Evolutionary conservation across 2,888 invertebrate species (phyloP).

Genomic region (Rhamnusium bicolor): DNA sequence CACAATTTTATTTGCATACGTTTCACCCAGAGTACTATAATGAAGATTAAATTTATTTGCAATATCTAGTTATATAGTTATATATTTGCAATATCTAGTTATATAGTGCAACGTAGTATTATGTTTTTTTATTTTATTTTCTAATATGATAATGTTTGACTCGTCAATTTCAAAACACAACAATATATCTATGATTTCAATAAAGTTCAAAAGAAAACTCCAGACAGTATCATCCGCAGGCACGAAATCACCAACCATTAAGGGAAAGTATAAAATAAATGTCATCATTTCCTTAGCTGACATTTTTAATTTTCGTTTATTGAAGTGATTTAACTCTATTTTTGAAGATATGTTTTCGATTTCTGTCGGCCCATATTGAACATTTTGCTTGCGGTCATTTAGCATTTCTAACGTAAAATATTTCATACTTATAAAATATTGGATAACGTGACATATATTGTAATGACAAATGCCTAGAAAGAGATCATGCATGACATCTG

Average conservation of each 20-base stretch:
- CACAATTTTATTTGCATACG: too few species aligned
- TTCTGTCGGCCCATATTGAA: too few species aligned
- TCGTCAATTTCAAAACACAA: too few species aligned
- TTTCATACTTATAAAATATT: conserved; percentile 47
- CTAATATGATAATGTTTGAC: too few species aligned
- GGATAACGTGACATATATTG: conserved; percentile 46
- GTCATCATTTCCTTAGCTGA: conserved; percentile 57
- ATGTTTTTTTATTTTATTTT: too few species aligned
- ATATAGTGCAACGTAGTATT: conserved; percentile 29
- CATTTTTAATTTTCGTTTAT: conserved; percentile 46
- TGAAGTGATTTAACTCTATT: too few species aligned
- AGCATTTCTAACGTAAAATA: conserved; percentile 50
- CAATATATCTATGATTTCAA: too few species aligned
- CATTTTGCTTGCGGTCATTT: conserved; percentile 50
- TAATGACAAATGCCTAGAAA: conserved; percentile 52
- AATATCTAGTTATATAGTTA: too few species aligned
- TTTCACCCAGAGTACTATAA: too few species aligned
- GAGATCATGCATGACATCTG: conserved; percentile 52
- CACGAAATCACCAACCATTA: conserved; percentile 56
- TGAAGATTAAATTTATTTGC: too few species aligned
- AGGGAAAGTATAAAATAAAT: conserved; percentile 50
- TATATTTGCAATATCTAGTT: too few species aligned
- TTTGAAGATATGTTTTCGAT: too few species aligned
- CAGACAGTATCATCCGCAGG: conserved; percentile 54
- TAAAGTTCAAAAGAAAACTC: conserved; percentile 51